Percentiles rank a stretch among this genome's conserved stretches.
phyloP scores from a whole-genome alignment of 1,140 invertebrate species.

The Trichonephila clavipes region DNA sequence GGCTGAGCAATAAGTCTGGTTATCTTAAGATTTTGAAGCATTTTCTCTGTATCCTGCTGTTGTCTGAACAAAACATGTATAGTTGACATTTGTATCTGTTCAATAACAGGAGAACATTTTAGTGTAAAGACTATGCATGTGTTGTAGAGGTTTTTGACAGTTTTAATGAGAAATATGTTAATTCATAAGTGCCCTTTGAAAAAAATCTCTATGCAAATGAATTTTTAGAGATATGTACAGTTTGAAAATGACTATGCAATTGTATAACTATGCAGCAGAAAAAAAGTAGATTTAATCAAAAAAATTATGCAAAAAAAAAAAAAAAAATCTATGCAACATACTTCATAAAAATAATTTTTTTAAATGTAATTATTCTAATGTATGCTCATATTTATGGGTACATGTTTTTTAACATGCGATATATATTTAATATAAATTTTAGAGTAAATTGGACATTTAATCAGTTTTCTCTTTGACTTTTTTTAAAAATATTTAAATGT shows the following conservation, averaged over 20 bases:
- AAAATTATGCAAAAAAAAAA: neutral
- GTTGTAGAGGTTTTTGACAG: conserved; percentile 66
- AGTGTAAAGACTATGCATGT: conserved; percentile 68
- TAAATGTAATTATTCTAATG: neutral
- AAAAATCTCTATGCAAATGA: conserved; percentile 62
- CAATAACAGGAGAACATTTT: conserved; percentile 30
- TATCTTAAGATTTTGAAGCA: conserved; percentile 44
- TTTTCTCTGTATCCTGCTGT: conserved; percentile 28
- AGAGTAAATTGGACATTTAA: too few relatives aligned
- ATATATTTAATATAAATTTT: too few relatives aligned
- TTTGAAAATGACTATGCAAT: conserved; percentile 59
- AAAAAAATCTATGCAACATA: conserved; percentile 18
- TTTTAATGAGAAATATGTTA: conserved; percentile 63
- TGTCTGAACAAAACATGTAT: conserved; percentile 73
- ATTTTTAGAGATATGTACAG: conserved; percentile 62
- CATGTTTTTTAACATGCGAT: too few relatives aligned
- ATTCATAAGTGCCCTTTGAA: conserved; percentile 73
- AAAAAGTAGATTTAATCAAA: conserved; percentile 58
- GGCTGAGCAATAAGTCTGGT: conserved; percentile 73
- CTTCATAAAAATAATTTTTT: neutral
- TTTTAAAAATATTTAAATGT: too few relatives aligned
- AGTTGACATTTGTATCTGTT: conserved; percentile 54
- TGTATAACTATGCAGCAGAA: neutral
- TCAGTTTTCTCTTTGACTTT: too few relatives aligned
- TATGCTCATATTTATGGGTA: too few relatives aligned